Percentiles rank a stretch among this genome's conserved stretches.
Evolutionary conservation across 1,140 invertebrate species (phyloP).

Genomic region (Bombus balteatus): DNA sequence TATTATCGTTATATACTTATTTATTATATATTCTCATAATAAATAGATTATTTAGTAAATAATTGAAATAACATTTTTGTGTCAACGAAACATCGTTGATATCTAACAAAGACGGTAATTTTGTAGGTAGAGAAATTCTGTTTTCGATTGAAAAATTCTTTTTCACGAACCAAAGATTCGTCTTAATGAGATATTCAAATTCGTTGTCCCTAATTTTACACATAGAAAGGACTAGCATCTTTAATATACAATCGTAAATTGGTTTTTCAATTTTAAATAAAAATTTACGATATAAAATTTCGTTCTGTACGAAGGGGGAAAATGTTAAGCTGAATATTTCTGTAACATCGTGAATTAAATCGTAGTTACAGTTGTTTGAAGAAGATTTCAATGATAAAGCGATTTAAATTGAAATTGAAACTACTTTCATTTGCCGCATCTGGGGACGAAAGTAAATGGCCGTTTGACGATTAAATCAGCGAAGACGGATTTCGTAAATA

Average conservation of each 20-base stretch:
- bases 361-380: not conserved
- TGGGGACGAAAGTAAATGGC: not conserved
- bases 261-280: too few species aligned
- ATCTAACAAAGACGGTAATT: too few species aligned
- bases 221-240: not conserved
- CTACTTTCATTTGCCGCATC: not conserved
- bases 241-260: too few species aligned
- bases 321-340: not conserved
- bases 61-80: too few species aligned
- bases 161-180: not conserved
- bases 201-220: not conserved
- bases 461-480: conserved; percentile 6
- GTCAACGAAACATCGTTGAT: too few species aligned
- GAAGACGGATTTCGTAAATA: conserved; percentile 17
- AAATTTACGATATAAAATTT: too few species aligned
- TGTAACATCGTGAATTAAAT: not conserved
- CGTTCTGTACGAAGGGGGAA: too few species aligned
- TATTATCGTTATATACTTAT: too few species aligned
- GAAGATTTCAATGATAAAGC: not conserved
- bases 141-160: not conserved
- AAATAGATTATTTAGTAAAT: too few species aligned
- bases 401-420: not conserved
- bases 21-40: too few species aligned
- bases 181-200: not conserved
- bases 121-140: too few species aligned